A percentile compares a stretch with the other conserved stretches of the same genome.
Evolutionary conservation across 2,888 invertebrate genomes (phyloP).

Genomic region (Eristalinus sepulchralis): DNA sequence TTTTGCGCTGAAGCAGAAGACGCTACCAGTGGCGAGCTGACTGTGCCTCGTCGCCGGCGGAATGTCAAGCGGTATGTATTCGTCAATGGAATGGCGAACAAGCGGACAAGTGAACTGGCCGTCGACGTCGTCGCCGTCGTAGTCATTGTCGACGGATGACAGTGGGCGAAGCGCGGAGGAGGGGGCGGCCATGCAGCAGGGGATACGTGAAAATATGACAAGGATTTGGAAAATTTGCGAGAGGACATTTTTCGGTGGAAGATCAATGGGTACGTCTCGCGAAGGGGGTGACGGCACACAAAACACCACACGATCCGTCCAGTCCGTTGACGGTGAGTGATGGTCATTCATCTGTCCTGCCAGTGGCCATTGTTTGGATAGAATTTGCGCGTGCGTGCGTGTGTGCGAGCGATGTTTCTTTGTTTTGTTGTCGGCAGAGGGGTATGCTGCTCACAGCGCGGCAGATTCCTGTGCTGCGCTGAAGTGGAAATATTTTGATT

Average conservation of each 20-base stretch:
- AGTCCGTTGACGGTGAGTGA: constrained; percentile 50
- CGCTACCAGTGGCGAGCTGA: constrained; percentile 56
- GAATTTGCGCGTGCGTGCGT: not conserved
- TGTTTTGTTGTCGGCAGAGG: not conserved
- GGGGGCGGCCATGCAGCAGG: constrained; percentile 13
- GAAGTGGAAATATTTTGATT: constrained; percentile 61
- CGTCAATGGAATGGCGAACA: constrained; percentile 39
- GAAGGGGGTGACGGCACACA: not conserved
- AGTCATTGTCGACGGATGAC: not conserved
- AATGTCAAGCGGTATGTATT: constrained; percentile 59
- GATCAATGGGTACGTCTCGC: constrained; percentile 24
- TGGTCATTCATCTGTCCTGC: constrained; percentile 63
- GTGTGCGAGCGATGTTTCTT: not conserved
- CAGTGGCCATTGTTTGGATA: constrained; percentile 47
- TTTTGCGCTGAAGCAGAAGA: constrained; percentile 49
- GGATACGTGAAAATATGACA: constrained; percentile 67
- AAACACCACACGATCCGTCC: not conserved
- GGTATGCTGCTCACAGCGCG: constrained; percentile 1
- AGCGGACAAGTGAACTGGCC: not conserved
- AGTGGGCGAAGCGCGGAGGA: not conserved
- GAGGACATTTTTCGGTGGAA: constrained; percentile 66
- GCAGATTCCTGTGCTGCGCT: constrained; percentile 42
- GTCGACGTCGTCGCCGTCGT: not conserved
- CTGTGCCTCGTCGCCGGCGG: constrained; percentile 48
- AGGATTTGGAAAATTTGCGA: constrained; percentile 69